phyloP scores from a whole-genome alignment of 1,140 invertebrate genomes.

The Drosophila athabasca region DNA sequence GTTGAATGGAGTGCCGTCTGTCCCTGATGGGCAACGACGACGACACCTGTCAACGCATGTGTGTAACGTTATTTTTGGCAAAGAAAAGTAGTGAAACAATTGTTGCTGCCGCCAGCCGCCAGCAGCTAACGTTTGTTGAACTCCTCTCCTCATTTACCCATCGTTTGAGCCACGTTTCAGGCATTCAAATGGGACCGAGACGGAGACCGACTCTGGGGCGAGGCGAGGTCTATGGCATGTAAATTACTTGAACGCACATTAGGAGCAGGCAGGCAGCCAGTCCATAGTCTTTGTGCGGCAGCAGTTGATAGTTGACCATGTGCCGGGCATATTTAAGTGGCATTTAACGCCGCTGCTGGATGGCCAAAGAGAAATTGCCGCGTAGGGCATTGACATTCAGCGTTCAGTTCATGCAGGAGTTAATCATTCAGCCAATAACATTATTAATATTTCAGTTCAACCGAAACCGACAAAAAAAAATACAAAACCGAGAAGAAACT shows the following conservation, averaged over 20 bases:
- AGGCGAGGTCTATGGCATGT: slow-evolving; percentile 77
- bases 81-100: slow-evolving; percentile 38
- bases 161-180: slow-evolving; percentile 38
- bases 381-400: slow-evolving; percentile 71
- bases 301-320: slow-evolving; percentile 41
- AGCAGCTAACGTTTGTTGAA: slow-evolving; percentile 60
- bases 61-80: slow-evolving; percentile 40
- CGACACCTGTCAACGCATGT: slow-evolving; percentile 58
- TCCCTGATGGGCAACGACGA: slow-evolving; percentile 44
- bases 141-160: slow-evolving; percentile 10
- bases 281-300: background rate
- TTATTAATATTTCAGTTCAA: slow-evolving; percentile 51
- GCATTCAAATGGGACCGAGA: slow-evolving; percentile 69
- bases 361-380: slow-evolving; percentile 71
- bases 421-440: slow-evolving; percentile 39
- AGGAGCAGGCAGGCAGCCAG: slow-evolving; percentile 23
- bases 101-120: slow-evolving; percentile 27
- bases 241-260: slow-evolving; percentile 57
- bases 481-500: slow-evolving; percentile 37
- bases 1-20: slow-evolving; percentile 20
- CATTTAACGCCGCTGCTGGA: slow-evolving; percentile 54
- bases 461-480: slow-evolving; percentile 13
- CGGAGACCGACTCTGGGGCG: slow-evolving; percentile 38
- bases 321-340: slow-evolving; percentile 71
- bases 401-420: slow-evolving; percentile 1